Evolutionary conservation across 1,140 invertebrate genomes (phyloP), one percentile per base, ranked within the genome.

Genomic region (Cherax destructor): DNA sequence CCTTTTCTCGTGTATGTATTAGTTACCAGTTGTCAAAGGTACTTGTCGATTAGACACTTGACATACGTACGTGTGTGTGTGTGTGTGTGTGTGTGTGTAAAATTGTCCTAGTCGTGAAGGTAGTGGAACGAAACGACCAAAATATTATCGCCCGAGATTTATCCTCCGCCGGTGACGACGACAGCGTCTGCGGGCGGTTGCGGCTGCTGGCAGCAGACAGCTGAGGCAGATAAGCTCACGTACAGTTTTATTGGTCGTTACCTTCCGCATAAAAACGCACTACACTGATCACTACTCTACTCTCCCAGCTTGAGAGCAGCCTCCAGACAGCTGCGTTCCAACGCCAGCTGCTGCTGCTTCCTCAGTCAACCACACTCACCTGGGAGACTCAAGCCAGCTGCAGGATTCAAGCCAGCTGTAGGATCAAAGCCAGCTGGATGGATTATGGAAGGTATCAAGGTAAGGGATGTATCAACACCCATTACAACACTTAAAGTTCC

Each of bases 11-110:
- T 41, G 30, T 2, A 41, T 41, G 30, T 41, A 2, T 41, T 41
- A 41, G 30, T 41, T 41, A 41, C 2, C 30, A 41, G 30, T 41
- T 41, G 30, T 41, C 30, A 41, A 41, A 41, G 30, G 30, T 41
- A 41, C 30, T 41, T 41, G 30, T 41, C 30, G 30, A 41, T 41
- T 41, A 41, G 30, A 41, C 30, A 41, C 30, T 41, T 41, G 30
- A 41, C 30, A 2, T 41, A 41, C 30, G 30, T 41, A 41, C 30
- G 30, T 83, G 80, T 83, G 80, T 65, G 80, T 83, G 80, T 65
- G 80, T 59, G 80, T 65, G 80, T 59, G 80, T 49, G 59, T 84
- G n/a, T 49, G 56, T 83, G 80, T 56, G 79, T 81, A 49, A n/a
- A n/a, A 47, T 13, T 56, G 4, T 81, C 52, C 52, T 13, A 10